These are phyloP conservation scores for Todus mexicanus DNA, from an alignment of 2,797 vertebrate species.

Conservation along the genomic window DNA sequence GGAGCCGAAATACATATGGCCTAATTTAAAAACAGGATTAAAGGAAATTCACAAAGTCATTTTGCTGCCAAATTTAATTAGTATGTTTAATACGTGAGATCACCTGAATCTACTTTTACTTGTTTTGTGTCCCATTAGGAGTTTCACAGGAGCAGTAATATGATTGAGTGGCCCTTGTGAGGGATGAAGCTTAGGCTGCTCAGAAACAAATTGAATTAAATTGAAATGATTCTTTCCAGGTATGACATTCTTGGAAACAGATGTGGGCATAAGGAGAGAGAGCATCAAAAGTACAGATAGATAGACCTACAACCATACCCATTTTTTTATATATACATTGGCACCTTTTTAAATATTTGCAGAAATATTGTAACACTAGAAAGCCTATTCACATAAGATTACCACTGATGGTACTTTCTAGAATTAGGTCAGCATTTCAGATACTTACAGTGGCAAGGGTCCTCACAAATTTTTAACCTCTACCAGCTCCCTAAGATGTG, in stretches of 20 bases:
- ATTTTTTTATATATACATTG: neutral
- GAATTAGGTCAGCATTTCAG: neutral
- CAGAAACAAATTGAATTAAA: constrained; percentile 60
- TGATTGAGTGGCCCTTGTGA: constrained; percentile 58
- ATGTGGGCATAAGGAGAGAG: constrained; percentile 17
- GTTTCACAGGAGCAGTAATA: constrained; percentile 55
- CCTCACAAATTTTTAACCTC: neutral
- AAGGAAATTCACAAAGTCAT: constrained; percentile 37
- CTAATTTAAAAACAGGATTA: constrained; percentile 44
- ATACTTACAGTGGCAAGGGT: neutral
- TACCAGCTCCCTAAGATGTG: neutral
- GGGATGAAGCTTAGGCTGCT: constrained; percentile 28
- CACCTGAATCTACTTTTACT: constrained; percentile 50
- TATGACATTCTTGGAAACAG: constrained; percentile 50
- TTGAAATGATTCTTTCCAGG: constrained; percentile 63
- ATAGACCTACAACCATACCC: neutral
- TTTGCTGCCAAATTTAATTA: constrained; percentile 55
- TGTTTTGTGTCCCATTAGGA: constrained; percentile 53
- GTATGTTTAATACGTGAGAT: constrained; percentile 46
- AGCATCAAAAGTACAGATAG: neutral
- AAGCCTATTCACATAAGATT: neutral
- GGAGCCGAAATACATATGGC: constrained; percentile 37
- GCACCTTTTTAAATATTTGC: neutral
- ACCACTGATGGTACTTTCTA: neutral
- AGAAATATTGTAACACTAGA: neutral